Evolutionary conservation across 2,113 vertebrate genomes (phyloP).

Genomic region (Agapornis roseicollis): DNA sequence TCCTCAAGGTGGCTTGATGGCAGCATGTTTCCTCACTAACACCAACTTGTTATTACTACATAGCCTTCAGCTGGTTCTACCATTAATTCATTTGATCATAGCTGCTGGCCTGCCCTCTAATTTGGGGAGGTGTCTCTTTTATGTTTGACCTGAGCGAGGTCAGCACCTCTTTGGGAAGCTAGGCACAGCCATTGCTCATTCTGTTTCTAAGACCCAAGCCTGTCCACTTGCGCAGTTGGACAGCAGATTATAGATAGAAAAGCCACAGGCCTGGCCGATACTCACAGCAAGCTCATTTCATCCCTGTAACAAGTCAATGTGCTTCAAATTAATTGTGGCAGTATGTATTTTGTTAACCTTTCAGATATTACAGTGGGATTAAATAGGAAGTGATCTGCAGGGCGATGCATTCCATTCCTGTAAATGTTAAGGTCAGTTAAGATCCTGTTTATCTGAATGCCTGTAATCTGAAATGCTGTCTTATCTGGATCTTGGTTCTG

Average conservation of each 20-base stretch:
- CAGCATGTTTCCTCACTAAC: background rate
- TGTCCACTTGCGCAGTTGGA: accelerated
- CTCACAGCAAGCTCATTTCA: background rate
- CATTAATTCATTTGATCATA: background rate
- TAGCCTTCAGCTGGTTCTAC: background rate
- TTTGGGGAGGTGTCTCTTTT: background rate
- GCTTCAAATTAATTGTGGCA: conserved; percentile 22
- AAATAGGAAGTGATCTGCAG: background rate
- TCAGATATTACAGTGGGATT: background rate
- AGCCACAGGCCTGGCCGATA: background rate
- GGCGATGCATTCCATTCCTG: background rate
- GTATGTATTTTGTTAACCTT: background rate
- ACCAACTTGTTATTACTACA: accelerated
- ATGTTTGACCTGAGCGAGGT: background rate
- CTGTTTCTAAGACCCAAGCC: accelerated
- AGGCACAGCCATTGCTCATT: background rate
- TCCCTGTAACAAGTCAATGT: background rate
- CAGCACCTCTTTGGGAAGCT: background rate
- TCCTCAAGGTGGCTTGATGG: background rate
- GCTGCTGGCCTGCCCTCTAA: background rate
- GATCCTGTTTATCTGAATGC: conserved; percentile 42
- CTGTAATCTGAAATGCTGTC: conserved; percentile 45
- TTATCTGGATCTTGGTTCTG: background rate
- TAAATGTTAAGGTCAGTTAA: conserved; percentile 22
- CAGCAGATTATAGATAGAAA: background rate